Evolutionary conservation across 2,888 invertebrate species (phyloP), one percentile per base, ranked within the genome.

Genomic region (Acrocyrtus sp.): DNA sequence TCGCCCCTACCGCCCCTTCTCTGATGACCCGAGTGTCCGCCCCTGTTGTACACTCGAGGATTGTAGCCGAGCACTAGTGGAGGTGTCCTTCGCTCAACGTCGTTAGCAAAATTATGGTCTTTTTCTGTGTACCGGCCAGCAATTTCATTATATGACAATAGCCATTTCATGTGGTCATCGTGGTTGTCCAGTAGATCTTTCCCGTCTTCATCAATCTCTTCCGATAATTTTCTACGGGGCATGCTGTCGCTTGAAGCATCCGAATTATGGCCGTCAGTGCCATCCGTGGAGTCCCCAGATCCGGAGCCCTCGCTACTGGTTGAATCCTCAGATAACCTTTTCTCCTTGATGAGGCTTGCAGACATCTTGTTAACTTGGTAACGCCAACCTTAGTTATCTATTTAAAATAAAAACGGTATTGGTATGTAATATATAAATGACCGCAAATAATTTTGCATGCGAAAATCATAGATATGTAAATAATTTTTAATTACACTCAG

Each of bases 301-400:
- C 10, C 67, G 1, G 68, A 68, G 1, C 53, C 41, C 3, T 34
- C 34, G 12, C 48, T 41, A 4, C 60, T 27, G 1, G 68, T 45
- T 0, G 68, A 60, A 15, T 68, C 68, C 15, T 68, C 68, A 0
- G 68, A 68, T 3, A 68, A 39, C 8, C 68, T 51, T 3, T 56
- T 56, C 34, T 50, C n/a, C n/a, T n/a, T n/a, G n/a, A n/a, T n/a
- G n/a, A n/a, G n/a, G n/a, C n/a, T n/a, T n/a, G n/a, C n/a, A n/a
- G n/a, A n/a, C n/a, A n/a, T n/a, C n/a, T n/a, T n/a, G n/a, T n/a
- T n/a, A n/a, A n/a, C n/a, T n/a, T n/a, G n/a, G n/a, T n/a, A n/a
- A n/a, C n/a, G n/a, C n/a, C n/a, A n/a, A n/a, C n/a, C n/a, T n/a
- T n/a, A n/a, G n/a, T n/a, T n/a, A n/a, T n/a, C n/a, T n/a, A n/a